Percentiles rank a stretch among this genome's conserved stretches.
phyloP scores from a whole-genome alignment of 2,797 vertebrate genomes.

The Enteromius viviparus region DNA sequence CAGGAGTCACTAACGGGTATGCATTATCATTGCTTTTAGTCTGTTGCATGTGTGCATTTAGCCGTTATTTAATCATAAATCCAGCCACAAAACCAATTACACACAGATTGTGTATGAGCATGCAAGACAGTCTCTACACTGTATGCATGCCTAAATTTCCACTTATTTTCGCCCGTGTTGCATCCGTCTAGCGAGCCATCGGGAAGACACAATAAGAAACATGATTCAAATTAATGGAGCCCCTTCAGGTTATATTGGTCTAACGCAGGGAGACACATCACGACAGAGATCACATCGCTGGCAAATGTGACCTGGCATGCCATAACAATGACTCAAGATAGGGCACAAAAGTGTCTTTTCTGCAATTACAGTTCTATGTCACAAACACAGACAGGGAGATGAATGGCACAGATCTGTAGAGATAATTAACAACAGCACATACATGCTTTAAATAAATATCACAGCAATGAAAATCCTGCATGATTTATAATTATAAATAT shows the following conservation, averaged over 20 bases:
- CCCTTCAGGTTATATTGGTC: slow-evolving; percentile 29
- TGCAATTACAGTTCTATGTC: background rate
- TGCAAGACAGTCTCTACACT: slow-evolving; percentile 7
- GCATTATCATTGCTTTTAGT: background rate
- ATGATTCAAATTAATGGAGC: slow-evolving; percentile 46
- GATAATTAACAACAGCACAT: background rate
- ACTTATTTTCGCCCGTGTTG: background rate
- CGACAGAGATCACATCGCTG: slow-evolving; percentile 30
- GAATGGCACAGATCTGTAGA: background rate
- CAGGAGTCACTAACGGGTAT: background rate
- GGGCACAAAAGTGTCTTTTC: slow-evolving; percentile 26
- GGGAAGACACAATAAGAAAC: slow-evolving; percentile 35
- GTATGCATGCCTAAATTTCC: slow-evolving; percentile 7
- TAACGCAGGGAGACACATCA: slow-evolving; percentile 41
- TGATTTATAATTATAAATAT: background rate
- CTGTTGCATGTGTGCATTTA: background rate
- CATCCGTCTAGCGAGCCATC: background rate
- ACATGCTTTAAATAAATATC: background rate
- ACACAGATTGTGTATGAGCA: background rate
- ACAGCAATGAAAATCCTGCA: background rate
- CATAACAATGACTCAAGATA: slow-evolving; percentile 44
- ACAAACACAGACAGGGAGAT: slow-evolving; percentile 6
- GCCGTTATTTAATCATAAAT: background rate
- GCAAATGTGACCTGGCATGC: slow-evolving; percentile 43
- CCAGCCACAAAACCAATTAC: background rate